Conservation (phyloP, 2,888 invertebrate species). For the Nasonia oneida region DNA sequence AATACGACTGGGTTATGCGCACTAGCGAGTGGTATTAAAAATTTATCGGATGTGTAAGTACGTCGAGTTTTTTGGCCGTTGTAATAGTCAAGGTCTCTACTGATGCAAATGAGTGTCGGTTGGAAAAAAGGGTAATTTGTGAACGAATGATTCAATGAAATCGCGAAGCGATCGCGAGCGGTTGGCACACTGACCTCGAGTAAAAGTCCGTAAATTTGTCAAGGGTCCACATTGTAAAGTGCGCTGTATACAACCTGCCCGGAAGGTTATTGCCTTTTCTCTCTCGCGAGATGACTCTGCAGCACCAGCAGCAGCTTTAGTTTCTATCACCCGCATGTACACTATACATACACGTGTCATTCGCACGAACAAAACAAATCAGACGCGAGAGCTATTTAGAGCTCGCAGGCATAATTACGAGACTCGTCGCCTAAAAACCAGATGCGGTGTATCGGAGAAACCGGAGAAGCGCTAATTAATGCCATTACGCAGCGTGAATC, state of each 20-base stretch:
- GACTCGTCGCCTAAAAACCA: slow-evolving; percentile 3
- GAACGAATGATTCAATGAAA: neutral
- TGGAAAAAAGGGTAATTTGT: neutral
- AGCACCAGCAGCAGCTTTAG: neutral
- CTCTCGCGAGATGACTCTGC: neutral
- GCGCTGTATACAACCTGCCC: neutral
- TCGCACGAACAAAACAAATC: neutral
- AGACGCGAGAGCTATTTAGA: slow-evolving; percentile 2
- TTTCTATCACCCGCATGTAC: neutral
- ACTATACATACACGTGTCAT: neutral
- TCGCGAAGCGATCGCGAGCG: neutral
- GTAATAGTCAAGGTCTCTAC: neutral
- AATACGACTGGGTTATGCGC: no score
- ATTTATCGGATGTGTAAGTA: neutral
- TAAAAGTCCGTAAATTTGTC: slow-evolving; percentile 4
- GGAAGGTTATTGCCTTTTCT: slow-evolving; percentile 7
- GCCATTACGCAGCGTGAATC: slow-evolving; percentile 5
- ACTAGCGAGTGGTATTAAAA: no score
- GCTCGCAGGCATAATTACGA: slow-evolving; percentile 22
- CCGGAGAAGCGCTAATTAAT: neutral
- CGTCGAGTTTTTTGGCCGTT: neutral
- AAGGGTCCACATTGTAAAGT: neutral
- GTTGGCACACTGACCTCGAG: slow-evolving; percentile 13
- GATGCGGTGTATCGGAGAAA: neutral
- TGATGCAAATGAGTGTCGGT: neutral